These are phyloP conservation scores for Cossypha niveicapilla DNA, from an alignment of 2,797 vertebrate species.

Conservation along the genomic window DNA sequence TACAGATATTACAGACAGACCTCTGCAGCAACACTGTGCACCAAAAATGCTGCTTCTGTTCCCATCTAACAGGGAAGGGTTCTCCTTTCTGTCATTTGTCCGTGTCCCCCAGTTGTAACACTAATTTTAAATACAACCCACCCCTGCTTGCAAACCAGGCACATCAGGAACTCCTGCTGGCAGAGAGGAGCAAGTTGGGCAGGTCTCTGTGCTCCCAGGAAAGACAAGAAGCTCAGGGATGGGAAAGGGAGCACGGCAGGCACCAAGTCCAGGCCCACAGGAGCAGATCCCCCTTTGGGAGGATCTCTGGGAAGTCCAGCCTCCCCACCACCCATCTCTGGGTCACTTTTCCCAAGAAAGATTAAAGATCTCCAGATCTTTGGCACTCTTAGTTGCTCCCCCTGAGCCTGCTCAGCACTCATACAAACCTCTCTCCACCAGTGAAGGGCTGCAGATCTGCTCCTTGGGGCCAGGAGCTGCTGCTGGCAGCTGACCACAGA, in stretches of 20 bases:
- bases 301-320: background rate
- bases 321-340: background rate
- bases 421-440: background rate
- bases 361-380: background rate
- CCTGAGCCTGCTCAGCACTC: background rate
- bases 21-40: background rate
- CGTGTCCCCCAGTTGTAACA: background rate
- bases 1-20: background rate
- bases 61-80: background rate
- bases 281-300: accelerated
- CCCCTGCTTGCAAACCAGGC: background rate
- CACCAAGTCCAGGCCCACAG: accelerated
- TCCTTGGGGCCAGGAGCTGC: background rate
- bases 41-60: background rate
- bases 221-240: background rate
- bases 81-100: background rate
- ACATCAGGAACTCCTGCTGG: background rate
- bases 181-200: background rate
- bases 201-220: background rate
- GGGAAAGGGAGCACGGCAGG: accelerated
- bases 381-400: background rate
- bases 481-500: background rate
- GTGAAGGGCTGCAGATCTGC: background rate
- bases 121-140: background rate
- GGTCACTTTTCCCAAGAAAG: background rate